phyloP scores from a whole-genome alignment of 2,888 invertebrate genomes.

The Plebejus anna region DNA sequence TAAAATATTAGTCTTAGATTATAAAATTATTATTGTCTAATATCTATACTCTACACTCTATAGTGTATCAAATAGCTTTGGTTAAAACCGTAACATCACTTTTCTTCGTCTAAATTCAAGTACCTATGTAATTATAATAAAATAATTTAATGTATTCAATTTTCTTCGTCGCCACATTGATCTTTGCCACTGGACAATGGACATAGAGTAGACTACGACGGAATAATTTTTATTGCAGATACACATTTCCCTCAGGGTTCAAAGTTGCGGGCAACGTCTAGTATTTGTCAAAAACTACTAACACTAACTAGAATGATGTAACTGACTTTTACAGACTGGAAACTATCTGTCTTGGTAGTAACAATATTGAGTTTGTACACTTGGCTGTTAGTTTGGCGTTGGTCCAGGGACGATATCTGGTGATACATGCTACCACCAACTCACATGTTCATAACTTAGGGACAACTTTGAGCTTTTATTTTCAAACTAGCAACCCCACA shows the following conservation, averaged over 20 bases:
- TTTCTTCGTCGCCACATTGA: too few relatives aligned
- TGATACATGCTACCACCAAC: conserved; percentile 34
- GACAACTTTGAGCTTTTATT: not conserved
- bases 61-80: too few relatives aligned
- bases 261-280: not conserved
- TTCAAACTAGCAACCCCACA: not conserved
- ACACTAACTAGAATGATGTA: conserved; percentile 1
- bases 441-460: not conserved
- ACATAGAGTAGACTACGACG: too few relatives aligned
- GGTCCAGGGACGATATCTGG: conserved; percentile 37
- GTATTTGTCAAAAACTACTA: not conserved
- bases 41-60: too few relatives aligned
- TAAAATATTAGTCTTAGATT: too few relatives aligned
- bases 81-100: too few relatives aligned
- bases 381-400: conserved; percentile 35
- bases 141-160: too few relatives aligned
- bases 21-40: too few relatives aligned
- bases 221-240: not conserved
- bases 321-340: conserved; percentile 18
- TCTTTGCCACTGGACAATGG: too few relatives aligned
- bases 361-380: conserved; percentile 33
- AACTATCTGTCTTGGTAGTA: conserved; percentile 35
- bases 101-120: too few relatives aligned
- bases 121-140: too few relatives aligned
- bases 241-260: not conserved